phyloP scores from a whole-genome alignment of 2,888 invertebrate genomes.

The Drosophila niveifrons region DNA sequence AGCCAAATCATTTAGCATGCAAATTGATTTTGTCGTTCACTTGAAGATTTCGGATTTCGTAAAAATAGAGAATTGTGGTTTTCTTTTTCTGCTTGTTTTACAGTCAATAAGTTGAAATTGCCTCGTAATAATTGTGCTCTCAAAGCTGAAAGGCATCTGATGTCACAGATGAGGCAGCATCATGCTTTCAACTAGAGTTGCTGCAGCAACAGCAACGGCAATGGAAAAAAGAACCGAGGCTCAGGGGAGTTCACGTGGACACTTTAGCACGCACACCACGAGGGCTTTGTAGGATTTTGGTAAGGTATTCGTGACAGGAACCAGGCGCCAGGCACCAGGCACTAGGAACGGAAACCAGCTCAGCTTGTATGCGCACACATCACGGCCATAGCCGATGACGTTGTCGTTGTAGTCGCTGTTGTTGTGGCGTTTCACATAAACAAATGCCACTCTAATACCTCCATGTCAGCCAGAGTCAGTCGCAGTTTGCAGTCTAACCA shows the following conservation, averaged over 20 bases:
- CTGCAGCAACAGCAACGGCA: neutral
- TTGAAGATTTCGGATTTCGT: constrained; percentile 3
- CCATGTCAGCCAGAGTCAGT: constrained; percentile 51
- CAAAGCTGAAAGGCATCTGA: constrained; percentile 25
- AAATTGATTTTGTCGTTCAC: constrained; percentile 20
- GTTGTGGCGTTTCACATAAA: constrained; percentile 67
- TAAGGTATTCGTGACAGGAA: constrained; percentile 64
- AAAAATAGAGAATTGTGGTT: constrained; percentile 12
- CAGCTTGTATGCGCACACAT: constrained; percentile 25
- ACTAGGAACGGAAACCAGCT: constrained; percentile 14
- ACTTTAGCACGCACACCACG: constrained; percentile 67
- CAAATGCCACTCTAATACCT: constrained; percentile 78
- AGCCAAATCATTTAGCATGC: constrained; percentile 11
- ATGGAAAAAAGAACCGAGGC: neutral
- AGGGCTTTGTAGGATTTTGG: constrained; percentile 70
- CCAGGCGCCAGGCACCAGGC: constrained; percentile 8
- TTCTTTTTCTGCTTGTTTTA: constrained; percentile 1
- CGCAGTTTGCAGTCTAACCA: constrained; percentile 22
- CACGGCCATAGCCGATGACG: constrained; percentile 46
- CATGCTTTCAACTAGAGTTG: neutral
- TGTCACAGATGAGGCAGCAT: constrained; percentile 52
- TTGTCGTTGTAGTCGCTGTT: constrained; percentile 4
- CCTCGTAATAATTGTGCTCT: constrained; percentile 5
- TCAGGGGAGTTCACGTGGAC: constrained; percentile 36
- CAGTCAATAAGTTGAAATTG: constrained; percentile 20